Conservation (phyloP, 2,888 invertebrate genomes). For the Gastracanthus pulcherrimus region DNA sequence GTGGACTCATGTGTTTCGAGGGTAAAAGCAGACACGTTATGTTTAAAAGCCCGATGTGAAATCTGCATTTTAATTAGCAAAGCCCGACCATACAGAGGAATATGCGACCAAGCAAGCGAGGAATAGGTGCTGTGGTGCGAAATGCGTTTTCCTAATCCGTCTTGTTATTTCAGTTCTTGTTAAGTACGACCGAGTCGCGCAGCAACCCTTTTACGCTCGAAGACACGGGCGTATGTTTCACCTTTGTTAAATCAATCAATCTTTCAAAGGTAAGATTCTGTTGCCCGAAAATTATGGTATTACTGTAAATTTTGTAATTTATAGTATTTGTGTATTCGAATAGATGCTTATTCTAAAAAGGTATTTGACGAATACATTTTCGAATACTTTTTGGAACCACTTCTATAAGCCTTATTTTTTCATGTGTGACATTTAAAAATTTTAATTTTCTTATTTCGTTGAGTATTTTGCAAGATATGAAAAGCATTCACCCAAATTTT, state of each 20-base stretch:
- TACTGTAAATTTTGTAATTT: not conserved
- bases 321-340: not conserved
- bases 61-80: slow-evolving; percentile 72
- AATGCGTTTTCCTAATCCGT: slow-evolving; percentile 32
- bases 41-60: slow-evolving; percentile 61
- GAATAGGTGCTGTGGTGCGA: not conserved
- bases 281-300: not conserved
- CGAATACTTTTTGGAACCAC: no score
- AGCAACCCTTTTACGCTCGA: not conserved
- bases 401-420: no score
- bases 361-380: not conserved
- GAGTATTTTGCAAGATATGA: no score
- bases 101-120: not conserved
- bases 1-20: slow-evolving; percentile 64
- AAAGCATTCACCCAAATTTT: no score
- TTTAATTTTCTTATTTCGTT: no score
- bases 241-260: not conserved
- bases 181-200: slow-evolving; percentile 33
- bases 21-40: slow-evolving; percentile 55
- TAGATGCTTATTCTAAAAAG: no score
- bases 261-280: slow-evolving; percentile 19
- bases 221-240: not conserved
- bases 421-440: no score
- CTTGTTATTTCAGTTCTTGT: slow-evolving; percentile 44
- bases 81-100: slow-evolving; percentile 22